phyloP scores from a whole-genome alignment of 2,888 invertebrate genomes.

The Nesidiocoris tenuis region DNA sequence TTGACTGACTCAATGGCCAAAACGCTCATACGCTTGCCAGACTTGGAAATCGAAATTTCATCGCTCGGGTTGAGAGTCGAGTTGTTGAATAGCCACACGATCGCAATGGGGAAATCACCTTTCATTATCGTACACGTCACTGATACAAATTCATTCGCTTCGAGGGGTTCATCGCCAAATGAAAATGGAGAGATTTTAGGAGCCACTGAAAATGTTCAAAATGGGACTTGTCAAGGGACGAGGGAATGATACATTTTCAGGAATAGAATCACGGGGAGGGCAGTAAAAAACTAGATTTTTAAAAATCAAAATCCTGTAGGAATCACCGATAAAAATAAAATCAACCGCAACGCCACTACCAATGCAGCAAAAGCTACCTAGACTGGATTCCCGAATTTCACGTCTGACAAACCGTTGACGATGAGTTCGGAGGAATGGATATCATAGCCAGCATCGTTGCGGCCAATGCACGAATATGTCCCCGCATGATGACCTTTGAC shows the following conservation, averaged over 20 bases:
- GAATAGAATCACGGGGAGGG: no score
- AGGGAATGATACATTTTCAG: no score
- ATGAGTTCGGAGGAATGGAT: constrained; percentile 66
- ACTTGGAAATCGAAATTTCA: constrained; percentile 61
- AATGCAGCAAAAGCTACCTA: background rate
- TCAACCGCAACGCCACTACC: background rate
- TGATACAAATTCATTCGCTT: constrained; percentile 54
- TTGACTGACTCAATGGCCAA: constrained; percentile 68
- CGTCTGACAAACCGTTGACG: constrained; percentile 64
- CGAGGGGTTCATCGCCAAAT: constrained; percentile 51
- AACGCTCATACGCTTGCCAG: constrained; percentile 64
- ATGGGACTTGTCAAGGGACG: background rate
- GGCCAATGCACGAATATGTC: constrained; percentile 70
- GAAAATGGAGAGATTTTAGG: constrained; percentile 50
- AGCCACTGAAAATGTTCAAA: constrained; percentile 48
- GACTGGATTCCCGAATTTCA: background rate
- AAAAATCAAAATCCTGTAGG: no score
- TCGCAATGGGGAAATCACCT: constrained; percentile 65
- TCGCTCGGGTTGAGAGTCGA: constrained; percentile 56
- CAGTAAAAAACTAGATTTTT: no score
- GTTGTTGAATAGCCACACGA: constrained; percentile 66
- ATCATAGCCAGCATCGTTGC: constrained; percentile 67
- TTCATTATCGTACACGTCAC: constrained; percentile 58
- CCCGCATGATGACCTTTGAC: constrained; percentile 73
- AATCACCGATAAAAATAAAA: constrained; percentile 15